Conservation (phyloP, 2,888 invertebrate genomes). For the Deroplatys truncata region DNA sequence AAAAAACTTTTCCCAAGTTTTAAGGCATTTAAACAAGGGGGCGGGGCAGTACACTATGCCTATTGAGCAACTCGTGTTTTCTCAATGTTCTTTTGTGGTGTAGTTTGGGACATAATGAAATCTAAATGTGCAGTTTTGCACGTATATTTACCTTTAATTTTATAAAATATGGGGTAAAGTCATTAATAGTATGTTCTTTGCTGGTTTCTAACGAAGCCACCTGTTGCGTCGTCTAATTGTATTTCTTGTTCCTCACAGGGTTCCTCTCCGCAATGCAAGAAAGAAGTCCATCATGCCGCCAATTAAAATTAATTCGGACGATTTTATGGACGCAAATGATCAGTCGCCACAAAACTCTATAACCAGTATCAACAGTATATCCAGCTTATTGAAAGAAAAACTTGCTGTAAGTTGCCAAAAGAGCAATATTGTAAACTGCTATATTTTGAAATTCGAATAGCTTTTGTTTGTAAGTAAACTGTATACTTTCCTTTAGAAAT, state of each 20-base stretch:
- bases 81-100: no score
- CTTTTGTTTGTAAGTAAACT: no score
- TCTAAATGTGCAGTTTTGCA: not conserved
- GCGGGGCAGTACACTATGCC: no score
- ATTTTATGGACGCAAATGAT: constrained; percentile 42
- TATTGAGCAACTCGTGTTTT: no score
- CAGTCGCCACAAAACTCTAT: constrained; percentile 73
- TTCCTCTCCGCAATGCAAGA: constrained; percentile 39
- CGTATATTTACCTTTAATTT: not conserved
- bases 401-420: constrained; percentile 57
- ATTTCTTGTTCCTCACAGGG: not conserved
- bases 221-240: not conserved
- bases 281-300: constrained; percentile 58
- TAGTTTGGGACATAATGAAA: no score
- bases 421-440: no score
- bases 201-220: not conserved
- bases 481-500: no score
- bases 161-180: not conserved
- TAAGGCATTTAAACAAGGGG: no score
- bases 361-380: constrained; percentile 79
- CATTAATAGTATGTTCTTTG: not conserved
- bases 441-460: no score
- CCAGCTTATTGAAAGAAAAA: constrained; percentile 77
- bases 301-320: constrained; percentile 46
- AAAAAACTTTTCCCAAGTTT: no score